Evolutionary conservation across 1,140 invertebrate genomes (phyloP), one percentile per base, ranked within the genome.

Genomic region (Lepidurus packardi): DNA sequence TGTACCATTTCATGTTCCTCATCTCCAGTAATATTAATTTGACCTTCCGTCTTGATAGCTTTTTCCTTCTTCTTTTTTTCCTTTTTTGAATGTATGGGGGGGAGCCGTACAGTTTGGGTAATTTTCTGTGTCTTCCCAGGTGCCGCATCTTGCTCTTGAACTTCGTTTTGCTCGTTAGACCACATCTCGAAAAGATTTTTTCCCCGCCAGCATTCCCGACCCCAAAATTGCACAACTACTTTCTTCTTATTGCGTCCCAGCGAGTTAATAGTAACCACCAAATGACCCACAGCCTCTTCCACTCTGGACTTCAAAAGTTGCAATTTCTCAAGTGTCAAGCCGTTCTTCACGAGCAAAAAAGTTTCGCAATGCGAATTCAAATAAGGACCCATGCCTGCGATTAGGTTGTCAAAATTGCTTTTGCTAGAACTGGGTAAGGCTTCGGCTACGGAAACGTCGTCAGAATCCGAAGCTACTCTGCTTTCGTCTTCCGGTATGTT

Each of bases 271-370:
- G 53, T 65, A n/a, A 65, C 53, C 21, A 21, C 53, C 53, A 65
- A 65, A 65, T 65, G 53, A 65, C 53, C 53, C 13, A 65, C 53
- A 65, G 53, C 53, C 21, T 65, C 53, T 65, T 65, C 53, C 53
- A 65, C 53, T 21, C 21, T 65, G 21, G 16, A n/a, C 53, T 65
- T 65, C 53, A 65, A 65, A 9, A 21, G 16, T 65, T 13, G 21
- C 13, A 65, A 65, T 16, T 21, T 13, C 21, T 65, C 53, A 13
- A 65, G 21, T 13, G 53, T 13, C 53, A 65, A 21, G 21, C 34
- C 34, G 3, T 65, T 16, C 7, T 65, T 65, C 53, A 65, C 16
- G 6, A 21, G 53, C 53, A 65, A 65, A 21, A n/a, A 65, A 13
- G 21, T 65, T 65, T 65, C 21, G 53, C 53, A 65, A 21, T 65